Conservation (phyloP, 2,797 vertebrate genomes). For the Macropus fuliginosus region DNA sequence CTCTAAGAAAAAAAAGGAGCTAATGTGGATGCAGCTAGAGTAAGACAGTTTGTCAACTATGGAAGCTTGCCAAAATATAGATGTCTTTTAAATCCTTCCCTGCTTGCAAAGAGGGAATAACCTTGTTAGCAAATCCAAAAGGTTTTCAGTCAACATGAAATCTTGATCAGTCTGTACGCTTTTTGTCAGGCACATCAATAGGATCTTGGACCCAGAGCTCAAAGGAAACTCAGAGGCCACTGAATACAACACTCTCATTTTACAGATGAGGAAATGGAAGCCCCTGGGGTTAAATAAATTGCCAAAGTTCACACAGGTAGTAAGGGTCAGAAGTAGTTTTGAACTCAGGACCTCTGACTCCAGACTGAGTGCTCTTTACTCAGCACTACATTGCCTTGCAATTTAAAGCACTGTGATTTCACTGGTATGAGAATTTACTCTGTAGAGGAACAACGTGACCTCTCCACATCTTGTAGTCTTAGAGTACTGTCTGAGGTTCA, state of each 20-base stretch:
- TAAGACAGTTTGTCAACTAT: background rate
- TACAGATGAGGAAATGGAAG: background rate
- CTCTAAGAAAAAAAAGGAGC: background rate
- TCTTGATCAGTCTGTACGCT: background rate
- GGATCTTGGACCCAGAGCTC: background rate
- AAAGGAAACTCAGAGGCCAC: background rate
- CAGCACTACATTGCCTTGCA: background rate
- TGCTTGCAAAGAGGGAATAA: background rate
- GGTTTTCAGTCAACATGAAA: background rate
- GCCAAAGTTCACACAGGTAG: background rate
- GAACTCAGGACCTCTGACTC: background rate
- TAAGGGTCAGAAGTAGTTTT: background rate
- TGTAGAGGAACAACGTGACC: background rate
- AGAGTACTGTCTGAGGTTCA: background rate
- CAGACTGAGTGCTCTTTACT: background rate
- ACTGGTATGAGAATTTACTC: background rate
- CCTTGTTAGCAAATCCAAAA: slow-evolving; percentile 2
- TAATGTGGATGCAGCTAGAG: background rate
- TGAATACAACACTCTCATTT: background rate
- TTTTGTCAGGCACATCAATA: background rate
- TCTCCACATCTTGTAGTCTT: background rate
- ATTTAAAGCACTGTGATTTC: background rate
- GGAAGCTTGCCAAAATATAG: background rate
- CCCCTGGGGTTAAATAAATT: background rate
- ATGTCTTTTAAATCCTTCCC: background rate